Percentiles rank a stretch among this genome's conserved stretches.
Conservation (phyloP, 2,888 invertebrate genomes). For the Cyclophora punctaria region DNA sequence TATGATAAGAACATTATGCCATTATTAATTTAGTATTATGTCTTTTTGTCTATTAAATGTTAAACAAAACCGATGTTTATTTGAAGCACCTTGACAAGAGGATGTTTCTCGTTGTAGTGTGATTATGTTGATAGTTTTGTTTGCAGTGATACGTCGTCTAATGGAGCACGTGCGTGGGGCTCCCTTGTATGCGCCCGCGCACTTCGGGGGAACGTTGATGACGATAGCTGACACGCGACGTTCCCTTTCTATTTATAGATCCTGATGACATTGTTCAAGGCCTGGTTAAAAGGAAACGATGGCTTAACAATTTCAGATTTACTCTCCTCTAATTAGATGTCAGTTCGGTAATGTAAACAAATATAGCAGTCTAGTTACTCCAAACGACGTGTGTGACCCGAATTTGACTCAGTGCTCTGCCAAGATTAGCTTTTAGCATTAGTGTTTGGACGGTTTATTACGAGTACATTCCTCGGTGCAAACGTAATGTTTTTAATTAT, state of each 20-base stretch:
- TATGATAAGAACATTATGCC: too few species aligned
- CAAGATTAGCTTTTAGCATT: slow-evolving; percentile 46
- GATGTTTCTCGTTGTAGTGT: not conserved
- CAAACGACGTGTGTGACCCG: slow-evolving; percentile 46
- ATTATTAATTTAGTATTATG: too few species aligned
- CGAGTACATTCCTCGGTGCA: slow-evolving; percentile 13
- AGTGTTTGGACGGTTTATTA: slow-evolving; percentile 28
- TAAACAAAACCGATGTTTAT: not conserved
- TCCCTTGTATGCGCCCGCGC: slow-evolving; percentile 55
- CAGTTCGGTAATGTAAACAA: slow-evolving; percentile 15
- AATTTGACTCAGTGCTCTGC: slow-evolving; percentile 44
- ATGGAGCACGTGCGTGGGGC: slow-evolving; percentile 57
- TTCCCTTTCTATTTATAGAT: slow-evolving; percentile 45
- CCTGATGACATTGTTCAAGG: slow-evolving; percentile 19
- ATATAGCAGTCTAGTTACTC: slow-evolving; percentile 26
- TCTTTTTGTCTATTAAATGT: not conserved
- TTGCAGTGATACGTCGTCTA: slow-evolving; percentile 39
- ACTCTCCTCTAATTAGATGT: not conserved
- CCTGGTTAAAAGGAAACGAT: not conserved
- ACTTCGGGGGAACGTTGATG: slow-evolving; percentile 27
- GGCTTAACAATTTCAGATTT: too few species aligned
- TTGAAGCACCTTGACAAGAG: not conserved
- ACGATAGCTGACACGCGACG: slow-evolving; percentile 48
- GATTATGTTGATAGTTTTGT: slow-evolving; percentile 34
- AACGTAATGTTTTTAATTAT: not conserved